Conservation (phyloP, 1,140 invertebrate genomes). For the Heliothis virescens region DNA sequence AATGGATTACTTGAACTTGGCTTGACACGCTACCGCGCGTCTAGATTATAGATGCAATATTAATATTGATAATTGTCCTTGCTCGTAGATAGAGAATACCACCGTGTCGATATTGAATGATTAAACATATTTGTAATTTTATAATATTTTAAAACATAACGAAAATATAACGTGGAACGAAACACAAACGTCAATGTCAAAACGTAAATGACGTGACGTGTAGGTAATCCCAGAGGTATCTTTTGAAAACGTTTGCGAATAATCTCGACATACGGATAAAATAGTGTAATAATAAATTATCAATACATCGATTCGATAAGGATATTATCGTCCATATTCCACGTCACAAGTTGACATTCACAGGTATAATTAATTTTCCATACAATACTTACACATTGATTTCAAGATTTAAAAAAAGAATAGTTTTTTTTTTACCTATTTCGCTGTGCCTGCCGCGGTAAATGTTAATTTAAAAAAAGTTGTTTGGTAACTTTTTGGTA, state of each 20-base stretch:
- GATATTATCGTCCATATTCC: conserved; percentile 60
- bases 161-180: not conserved
- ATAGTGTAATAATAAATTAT: conserved; percentile 58
- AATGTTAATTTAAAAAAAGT: conserved; percentile 41
- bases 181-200: conserved; percentile 38
- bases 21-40: too few species aligned
- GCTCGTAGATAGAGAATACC: too few species aligned
- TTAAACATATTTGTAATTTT: too few species aligned
- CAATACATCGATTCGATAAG: conserved; percentile 68
- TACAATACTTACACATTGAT: conserved; percentile 40
- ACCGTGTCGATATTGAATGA: too few species aligned
- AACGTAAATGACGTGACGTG: conserved; percentile 46
- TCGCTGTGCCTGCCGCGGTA: conserved; percentile 32
- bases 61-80: too few species aligned
- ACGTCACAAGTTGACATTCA: conserved; percentile 63
- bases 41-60: too few species aligned
- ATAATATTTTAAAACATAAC: too few species aligned
- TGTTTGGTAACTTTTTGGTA: not conserved
- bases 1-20: too few species aligned
- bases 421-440: conserved; percentile 5
- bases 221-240: conserved; percentile 44
- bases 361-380: conserved; percentile 61
- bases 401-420: conserved; percentile 44
- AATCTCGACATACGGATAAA: conserved; percentile 35
- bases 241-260: conserved; percentile 71